These are phyloP conservation scores for Luperina nickerlii DNA, from an alignment of 2,888 invertebrate species.

Conservation along the genomic window DNA sequence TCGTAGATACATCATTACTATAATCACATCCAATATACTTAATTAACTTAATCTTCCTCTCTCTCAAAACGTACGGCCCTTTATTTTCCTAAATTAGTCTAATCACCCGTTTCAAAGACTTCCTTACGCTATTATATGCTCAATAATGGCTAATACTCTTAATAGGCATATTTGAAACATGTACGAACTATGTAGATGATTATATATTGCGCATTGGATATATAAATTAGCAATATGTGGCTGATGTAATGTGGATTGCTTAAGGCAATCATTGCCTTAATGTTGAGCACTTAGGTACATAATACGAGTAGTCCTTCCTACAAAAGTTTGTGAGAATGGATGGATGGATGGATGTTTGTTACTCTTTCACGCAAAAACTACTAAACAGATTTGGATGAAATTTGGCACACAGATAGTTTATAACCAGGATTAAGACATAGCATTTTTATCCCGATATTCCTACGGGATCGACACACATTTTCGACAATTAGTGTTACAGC, in stretches of 20 bases:
- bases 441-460: too few relatives aligned
- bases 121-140: slow-evolving; percentile 71
- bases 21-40: slow-evolving; percentile 67
- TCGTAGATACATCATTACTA: slow-evolving; percentile 38
- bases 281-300: not conserved
- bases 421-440: too few relatives aligned
- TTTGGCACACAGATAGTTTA: too few relatives aligned
- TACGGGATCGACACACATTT: too few relatives aligned
- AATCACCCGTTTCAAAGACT: slow-evolving; percentile 65
- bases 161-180: slow-evolving; percentile 70
- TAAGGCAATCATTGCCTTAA: slow-evolving; percentile 58
- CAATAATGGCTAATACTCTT: slow-evolving; percentile 73
- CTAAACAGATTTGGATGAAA: too few relatives aligned
- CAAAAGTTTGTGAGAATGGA: too few relatives aligned
- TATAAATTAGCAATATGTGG: slow-evolving; percentile 66
- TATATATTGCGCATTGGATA: slow-evolving; percentile 71
- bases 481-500: too few relatives aligned
- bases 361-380: too few relatives aligned
- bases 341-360: too few relatives aligned
- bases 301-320: too few relatives aligned
- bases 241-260: slow-evolving; percentile 69
- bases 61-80: slow-evolving; percentile 66
- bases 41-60: slow-evolving; percentile 67
- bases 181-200: slow-evolving; percentile 63
- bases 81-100: slow-evolving; percentile 68